Evolutionary conservation across 1,140 invertebrate species (phyloP).

Genomic region (Neodiprion pinetum): DNA sequence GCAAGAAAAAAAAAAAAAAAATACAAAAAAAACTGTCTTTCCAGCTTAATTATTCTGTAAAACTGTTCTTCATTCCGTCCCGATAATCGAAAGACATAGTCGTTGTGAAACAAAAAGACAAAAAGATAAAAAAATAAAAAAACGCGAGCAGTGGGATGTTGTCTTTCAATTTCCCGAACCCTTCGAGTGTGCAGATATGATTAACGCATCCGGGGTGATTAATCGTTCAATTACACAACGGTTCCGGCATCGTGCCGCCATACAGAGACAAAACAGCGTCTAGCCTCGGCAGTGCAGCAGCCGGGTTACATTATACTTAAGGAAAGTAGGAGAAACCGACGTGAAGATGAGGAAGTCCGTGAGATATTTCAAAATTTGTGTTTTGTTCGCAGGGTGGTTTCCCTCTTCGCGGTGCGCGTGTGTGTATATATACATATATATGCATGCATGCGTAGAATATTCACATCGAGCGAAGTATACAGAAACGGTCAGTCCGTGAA

Average conservation of each 20-base stretch:
- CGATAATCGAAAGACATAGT: conserved; percentile 5
- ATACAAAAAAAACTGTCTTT: background rate
- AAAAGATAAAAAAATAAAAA: conserved; percentile 15
- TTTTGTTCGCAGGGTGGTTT: conserved; percentile 19
- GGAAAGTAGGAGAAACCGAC: no score
- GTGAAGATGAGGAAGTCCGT: no score
- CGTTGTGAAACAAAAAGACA: conserved; percentile 19
- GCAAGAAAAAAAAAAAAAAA: background rate
- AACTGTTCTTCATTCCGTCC: background rate
- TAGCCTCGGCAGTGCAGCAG: conserved; percentile 29
- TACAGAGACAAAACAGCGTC: conserved; percentile 40
- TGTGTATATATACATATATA: no score
- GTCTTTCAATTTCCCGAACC: conserved; percentile 8
- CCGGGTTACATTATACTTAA: no score
- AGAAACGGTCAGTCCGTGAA: conserved; percentile 39
- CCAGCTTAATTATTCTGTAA: no score
- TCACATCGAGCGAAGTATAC: no score
- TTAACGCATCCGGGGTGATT: background rate
- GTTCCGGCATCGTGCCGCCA: no score
- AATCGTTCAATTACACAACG: background rate
- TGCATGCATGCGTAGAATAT: no score
- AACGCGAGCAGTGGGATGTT: background rate
- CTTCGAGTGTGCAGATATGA: background rate
- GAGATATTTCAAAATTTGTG: no score
- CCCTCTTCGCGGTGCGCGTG: background rate